Conservation (phyloP, 2,888 invertebrate species). For the Mongoloraphidia duomilia region DNA sequence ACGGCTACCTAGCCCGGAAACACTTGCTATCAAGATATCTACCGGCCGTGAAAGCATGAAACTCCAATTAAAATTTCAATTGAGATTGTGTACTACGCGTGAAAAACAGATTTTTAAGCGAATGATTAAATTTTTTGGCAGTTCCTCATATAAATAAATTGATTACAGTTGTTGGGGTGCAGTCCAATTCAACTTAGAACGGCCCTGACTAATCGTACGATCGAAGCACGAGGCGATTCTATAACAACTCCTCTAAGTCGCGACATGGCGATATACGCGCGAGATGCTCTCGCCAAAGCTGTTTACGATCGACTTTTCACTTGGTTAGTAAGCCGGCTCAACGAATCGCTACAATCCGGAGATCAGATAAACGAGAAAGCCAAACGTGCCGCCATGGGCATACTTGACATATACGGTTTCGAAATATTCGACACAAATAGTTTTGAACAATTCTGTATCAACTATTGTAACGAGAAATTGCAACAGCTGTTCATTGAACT, state of each 20-base stretch:
- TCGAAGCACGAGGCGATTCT: slow-evolving; percentile 71
- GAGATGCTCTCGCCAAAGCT: slow-evolving; percentile 84
- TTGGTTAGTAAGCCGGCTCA: slow-evolving; percentile 75
- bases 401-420: slow-evolving; percentile 88
- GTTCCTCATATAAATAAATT: neutral
- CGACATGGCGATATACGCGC: slow-evolving; percentile 71
- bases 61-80: too few species aligned
- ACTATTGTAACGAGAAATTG: slow-evolving; percentile 90
- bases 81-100: too few species aligned
- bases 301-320: slow-evolving; percentile 82
- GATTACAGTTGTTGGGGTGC: slow-evolving; percentile 57
- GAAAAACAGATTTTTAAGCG: too few species aligned
- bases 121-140: too few species aligned
- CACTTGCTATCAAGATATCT: too few species aligned
- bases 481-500: slow-evolving; percentile 88
- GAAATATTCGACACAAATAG: slow-evolving; percentile 85
- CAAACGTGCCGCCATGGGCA: slow-evolving; percentile 64
- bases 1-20: too few species aligned
- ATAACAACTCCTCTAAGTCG: slow-evolving; percentile 66
- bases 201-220: slow-evolving; percentile 71
- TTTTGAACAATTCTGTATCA: slow-evolving; percentile 87
- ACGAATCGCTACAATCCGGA: slow-evolving; percentile 51
- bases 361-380: slow-evolving; percentile 21
- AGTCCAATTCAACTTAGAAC: slow-evolving; percentile 46
- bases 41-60: too few species aligned